Evolutionary conservation across 2,888 invertebrate species (phyloP).

Genomic region (Lycaena phlaeas): DNA sequence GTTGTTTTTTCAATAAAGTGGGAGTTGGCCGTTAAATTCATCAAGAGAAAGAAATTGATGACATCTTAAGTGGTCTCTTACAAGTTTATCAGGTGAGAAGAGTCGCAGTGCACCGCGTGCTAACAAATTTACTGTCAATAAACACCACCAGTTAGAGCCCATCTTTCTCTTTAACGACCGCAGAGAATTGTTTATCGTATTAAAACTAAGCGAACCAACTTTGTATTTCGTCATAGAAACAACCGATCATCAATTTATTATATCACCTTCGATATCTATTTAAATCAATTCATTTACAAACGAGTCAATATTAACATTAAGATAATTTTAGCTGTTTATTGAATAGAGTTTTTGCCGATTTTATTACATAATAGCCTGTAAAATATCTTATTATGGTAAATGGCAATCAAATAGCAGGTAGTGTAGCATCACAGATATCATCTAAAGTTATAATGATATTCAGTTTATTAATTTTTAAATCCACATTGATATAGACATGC

Average conservation of each 20-base stretch:
- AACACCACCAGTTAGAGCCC: slow-evolving; percentile 63
- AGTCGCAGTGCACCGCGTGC: slow-evolving; percentile 48
- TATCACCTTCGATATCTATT: not conserved
- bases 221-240: not conserved
- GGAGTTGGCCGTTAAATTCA: slow-evolving; percentile 11
- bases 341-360: not conserved
- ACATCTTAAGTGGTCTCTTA: slow-evolving; percentile 25
- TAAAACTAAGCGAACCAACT: slow-evolving; percentile 50
- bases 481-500: too few relatives aligned
- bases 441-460: too few relatives aligned
- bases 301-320: not conserved
- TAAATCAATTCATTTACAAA: not conserved
- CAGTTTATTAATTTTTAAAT: too few relatives aligned
- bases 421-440: too few relatives aligned
- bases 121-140: slow-evolving; percentile 65
- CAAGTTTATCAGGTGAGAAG: slow-evolving; percentile 39
- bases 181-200: slow-evolving; percentile 63
- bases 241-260: not conserved
- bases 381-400: too few relatives aligned
- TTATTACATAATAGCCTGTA: too few relatives aligned
- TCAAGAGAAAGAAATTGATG: slow-evolving; percentile 15
- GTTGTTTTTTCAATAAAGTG: not conserved
- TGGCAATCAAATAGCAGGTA: too few relatives aligned
- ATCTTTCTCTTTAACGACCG: slow-evolving; percentile 71
- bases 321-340: slow-evolving; percentile 1